Conservation (phyloP, 2,797 vertebrate species). For the Leptodactylus fallax region DNA sequence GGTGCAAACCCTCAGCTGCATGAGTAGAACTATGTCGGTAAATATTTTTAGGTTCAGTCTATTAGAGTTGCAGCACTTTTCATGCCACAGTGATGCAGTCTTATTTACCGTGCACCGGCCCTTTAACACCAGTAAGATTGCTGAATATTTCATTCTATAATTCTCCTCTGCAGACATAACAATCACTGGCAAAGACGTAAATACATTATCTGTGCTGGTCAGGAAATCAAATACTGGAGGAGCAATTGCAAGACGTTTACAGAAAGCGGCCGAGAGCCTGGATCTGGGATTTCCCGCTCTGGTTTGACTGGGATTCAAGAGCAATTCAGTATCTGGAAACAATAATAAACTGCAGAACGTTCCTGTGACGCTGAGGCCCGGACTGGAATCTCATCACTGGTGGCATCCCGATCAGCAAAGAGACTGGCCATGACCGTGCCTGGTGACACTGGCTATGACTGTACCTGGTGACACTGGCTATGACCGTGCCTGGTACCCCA, state of each 20-base stretch:
- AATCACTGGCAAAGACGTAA: background rate
- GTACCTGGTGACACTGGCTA: too few relatives aligned
- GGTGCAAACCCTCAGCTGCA: background rate
- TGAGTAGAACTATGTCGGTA: too few relatives aligned
- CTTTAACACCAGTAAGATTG: background rate
- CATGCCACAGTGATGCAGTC: too few relatives aligned
- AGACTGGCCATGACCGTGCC: too few relatives aligned
- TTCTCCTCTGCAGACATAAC: slow-evolving; percentile 10
- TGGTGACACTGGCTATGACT: too few relatives aligned
- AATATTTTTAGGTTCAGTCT: too few relatives aligned
- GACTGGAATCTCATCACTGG: too few relatives aligned
- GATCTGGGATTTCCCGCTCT: slow-evolving; percentile 11
- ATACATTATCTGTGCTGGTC: slow-evolving; percentile 16
- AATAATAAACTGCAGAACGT: slow-evolving; percentile 5
- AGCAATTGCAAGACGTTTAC: background rate
- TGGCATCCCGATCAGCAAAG: too few relatives aligned
- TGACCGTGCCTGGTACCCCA: too few relatives aligned
- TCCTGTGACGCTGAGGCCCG: too few relatives aligned
- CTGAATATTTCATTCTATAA: background rate
- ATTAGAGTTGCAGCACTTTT: too few relatives aligned
- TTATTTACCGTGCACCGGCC: background rate
- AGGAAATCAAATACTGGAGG: slow-evolving; percentile 15
- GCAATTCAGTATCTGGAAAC: slow-evolving; percentile 16
- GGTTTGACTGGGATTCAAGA: slow-evolving; percentile 13
- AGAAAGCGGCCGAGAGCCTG: background rate